Evolutionary conservation across 2,113 vertebrate genomes (phyloP).

Genomic region (Pipa parva): DNA sequence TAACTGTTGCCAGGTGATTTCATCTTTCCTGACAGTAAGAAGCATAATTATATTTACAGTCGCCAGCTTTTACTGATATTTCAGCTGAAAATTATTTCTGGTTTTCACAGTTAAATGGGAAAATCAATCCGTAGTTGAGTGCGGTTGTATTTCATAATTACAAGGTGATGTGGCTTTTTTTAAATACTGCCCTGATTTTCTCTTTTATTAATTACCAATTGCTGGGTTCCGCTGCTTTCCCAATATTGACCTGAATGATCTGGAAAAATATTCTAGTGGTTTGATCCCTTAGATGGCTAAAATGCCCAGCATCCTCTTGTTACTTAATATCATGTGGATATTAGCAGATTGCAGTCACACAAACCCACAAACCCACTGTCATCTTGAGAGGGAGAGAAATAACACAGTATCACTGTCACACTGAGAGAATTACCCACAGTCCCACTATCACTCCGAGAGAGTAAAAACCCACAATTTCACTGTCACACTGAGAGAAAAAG

Average conservation of each 20-base stretch:
- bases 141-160: conserved; percentile 38
- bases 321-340: too few relatives aligned
- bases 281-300: too few relatives aligned
- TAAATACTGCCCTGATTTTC: conserved; percentile 7
- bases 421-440: too few relatives aligned
- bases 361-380: too few relatives aligned
- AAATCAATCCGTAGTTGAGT: conserved; percentile 31
- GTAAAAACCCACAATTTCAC: too few relatives aligned
- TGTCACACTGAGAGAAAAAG: too few relatives aligned
- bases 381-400: too few relatives aligned
- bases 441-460: too few relatives aligned
- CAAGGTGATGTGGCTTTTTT: conserved; percentile 23
- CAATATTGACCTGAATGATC: conserved; percentile 16
- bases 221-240: conserved; percentile 32
- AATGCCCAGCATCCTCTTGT: too few relatives aligned
- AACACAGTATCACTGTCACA: too few relatives aligned
- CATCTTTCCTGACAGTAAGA: background rate
- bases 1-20: background rate
- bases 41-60: background rate
- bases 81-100: conserved; percentile 18
- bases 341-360: too few relatives aligned
- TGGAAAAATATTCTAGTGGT: too few relatives aligned
- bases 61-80: background rate
- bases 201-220: background rate
- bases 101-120: conserved; percentile 39